phyloP scores from a whole-genome alignment of 1,140 invertebrate species.

The Harlomillsia oculata region DNA sequence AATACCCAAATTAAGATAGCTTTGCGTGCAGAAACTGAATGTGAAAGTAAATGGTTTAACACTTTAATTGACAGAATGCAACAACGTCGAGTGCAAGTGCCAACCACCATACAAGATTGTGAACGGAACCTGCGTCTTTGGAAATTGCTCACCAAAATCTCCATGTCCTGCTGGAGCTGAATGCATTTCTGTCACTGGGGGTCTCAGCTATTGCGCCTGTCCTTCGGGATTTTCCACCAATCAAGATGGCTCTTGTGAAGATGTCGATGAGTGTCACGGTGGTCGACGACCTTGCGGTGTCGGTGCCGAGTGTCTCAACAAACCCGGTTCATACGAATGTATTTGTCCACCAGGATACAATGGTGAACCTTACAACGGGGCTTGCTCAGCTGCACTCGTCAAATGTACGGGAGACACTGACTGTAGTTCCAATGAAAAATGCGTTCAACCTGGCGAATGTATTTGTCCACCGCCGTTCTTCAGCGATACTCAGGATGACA shows the following conservation, averaged over 20 bases:
- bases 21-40: too few species aligned
- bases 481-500: slow-evolving; percentile 63
- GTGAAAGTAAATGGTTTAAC: too few species aligned
- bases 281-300: slow-evolving; percentile 66
- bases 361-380: slow-evolving; percentile 47
- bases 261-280: slow-evolving; percentile 39
- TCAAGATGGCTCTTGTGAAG: slow-evolving; percentile 60
- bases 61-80: slow-evolving; percentile 56
- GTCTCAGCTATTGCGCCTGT: slow-evolving; percentile 79
- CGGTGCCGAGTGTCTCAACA: slow-evolving; percentile 74
- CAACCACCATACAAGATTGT: slow-evolving; percentile 74
- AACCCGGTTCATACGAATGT: slow-evolving; percentile 65
- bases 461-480: slow-evolving; percentile 80
- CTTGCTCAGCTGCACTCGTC: slow-evolving; percentile 68
- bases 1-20: too few species aligned
- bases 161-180: slow-evolving; percentile 71
- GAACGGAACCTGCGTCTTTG: slow-evolving; percentile 64
- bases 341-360: slow-evolving; percentile 66
- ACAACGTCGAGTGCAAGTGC: slow-evolving; percentile 70
- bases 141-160: slow-evolving; percentile 64
- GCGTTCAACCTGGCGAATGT: slow-evolving; percentile 78
- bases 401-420: slow-evolving; percentile 69
- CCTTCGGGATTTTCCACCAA: slow-evolving; percentile 66
- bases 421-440: slow-evolving; percentile 76
- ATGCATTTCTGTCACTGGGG: slow-evolving; percentile 77